A percentile compares a stretch with the other conserved stretches of the same genome.
Conservation (phyloP, 2,888 invertebrate genomes). For the Drosophila anomelani region DNA sequence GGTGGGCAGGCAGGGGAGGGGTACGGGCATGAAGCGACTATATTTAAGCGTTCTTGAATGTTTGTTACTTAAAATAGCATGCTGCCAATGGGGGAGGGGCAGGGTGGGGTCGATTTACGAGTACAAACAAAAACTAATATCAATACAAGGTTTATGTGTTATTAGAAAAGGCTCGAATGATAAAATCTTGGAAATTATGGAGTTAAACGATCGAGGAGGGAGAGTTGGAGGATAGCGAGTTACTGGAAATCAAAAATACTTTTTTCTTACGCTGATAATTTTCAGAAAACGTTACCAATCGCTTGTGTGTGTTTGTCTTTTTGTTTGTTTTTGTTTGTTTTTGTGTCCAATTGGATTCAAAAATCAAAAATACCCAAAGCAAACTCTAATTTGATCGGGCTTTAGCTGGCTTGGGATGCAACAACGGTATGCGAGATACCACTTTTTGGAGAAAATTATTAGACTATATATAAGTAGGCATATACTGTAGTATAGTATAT, state of each 20-base stretch:
- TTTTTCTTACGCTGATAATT: slow-evolving; percentile 34
- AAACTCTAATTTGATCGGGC: slow-evolving; percentile 40
- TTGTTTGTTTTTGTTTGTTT: slow-evolving; percentile 17
- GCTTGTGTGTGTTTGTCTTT: slow-evolving; percentile 50
- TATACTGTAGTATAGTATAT: slow-evolving; percentile 15
- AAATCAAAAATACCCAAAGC: slow-evolving; percentile 52
- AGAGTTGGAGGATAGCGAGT: slow-evolving; percentile 5
- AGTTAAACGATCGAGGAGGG: slow-evolving; percentile 4
- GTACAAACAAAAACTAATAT: slow-evolving; percentile 29
- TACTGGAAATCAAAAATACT: slow-evolving; percentile 46
- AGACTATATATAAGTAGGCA: slow-evolving; percentile 29
- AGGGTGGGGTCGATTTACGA: slow-evolving; percentile 6
- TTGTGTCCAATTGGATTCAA: slow-evolving; percentile 49
- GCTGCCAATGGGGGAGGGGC: slow-evolving; percentile 54
- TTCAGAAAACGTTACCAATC: slow-evolving; percentile 69
- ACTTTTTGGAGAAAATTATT: slow-evolving; percentile 37
- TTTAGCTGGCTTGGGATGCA: slow-evolving; percentile 28
- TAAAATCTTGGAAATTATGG: slow-evolving; percentile 18
- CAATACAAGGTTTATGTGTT: slow-evolving; percentile 23
- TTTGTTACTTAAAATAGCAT: slow-evolving; percentile 76
- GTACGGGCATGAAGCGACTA: slow-evolving; percentile 42
- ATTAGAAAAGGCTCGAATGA: slow-evolving; percentile 12
- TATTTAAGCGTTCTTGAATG: slow-evolving; percentile 67
- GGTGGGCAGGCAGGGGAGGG: slow-evolving; percentile 17
- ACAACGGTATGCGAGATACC: slow-evolving; percentile 16